Evolutionary conservation across 2,113 vertebrate genomes (phyloP), one percentile per base, ranked within the genome.

Genomic region (Pica pica): DNA sequence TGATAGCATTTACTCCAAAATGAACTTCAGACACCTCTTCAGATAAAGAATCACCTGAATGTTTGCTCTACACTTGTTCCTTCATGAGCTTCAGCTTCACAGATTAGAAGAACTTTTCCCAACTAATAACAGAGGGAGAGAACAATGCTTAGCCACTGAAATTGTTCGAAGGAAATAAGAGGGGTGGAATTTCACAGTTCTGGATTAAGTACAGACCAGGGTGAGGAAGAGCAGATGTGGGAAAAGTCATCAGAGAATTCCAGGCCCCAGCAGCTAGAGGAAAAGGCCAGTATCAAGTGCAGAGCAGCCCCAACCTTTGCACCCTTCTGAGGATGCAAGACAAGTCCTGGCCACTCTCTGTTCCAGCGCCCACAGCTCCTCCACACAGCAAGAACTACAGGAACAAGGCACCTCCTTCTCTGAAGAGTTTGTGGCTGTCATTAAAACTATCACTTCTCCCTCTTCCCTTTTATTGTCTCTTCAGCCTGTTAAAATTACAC

Each of bases 11-110:
- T 85, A 79, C 41, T 81, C 6, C 1, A 3, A 91, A 26, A 50
- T 35, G 53, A 93, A 90, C 70, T 95, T 83, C 57, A 85, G 87
- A 47, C 52, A 39, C 1, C 37, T 85, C 19, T 53, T 83, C 75
- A 61, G 55, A 85, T 73, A 85, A 85, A 61, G 46, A 60, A 90
- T 75, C 16, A 60, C 15, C 17, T 56, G 27, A 70, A 64, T 44
- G 31, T 71, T 68, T 60, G 42, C 37, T 76, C 49, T 31, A 46
- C 35, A 23, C 28, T 57, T 85, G 44, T 27, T 79, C 70, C n/a
- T 85, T 89, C 68, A 57, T 26, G 10, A 91, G 19, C 42, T 84
- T 85, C 31, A 71, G 22, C 31, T 69, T 68, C 53, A 71, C 41
- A 76, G 20, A 65, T 73, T 2, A 79, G 33, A 79, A 82, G 59